Percentiles rank a stretch among this genome's conserved stretches.
These are phyloP conservation scores for Poicephalus gulielmi DNA, from an alignment of 2,113 vertebrate species.

Conservation along the genomic window DNA sequence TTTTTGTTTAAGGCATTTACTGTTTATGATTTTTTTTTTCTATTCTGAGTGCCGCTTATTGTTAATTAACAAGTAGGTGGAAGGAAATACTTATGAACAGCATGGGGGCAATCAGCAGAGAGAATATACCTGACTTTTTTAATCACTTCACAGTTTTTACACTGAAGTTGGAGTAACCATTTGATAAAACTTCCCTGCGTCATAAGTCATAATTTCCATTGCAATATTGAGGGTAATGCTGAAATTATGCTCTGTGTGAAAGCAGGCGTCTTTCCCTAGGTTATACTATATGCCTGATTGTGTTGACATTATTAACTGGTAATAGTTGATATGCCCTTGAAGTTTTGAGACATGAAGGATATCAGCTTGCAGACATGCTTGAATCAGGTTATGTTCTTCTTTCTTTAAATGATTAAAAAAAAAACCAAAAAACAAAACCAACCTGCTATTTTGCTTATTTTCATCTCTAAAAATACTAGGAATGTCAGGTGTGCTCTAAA, in stretches of 20 bases:
- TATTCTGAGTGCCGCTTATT: neutral
- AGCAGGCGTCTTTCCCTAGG: neutral
- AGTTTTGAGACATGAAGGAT: neutral
- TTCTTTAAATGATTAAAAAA: neutral
- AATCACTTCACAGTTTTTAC: neutral
- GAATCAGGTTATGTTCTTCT: neutral
- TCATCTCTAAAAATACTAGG: neutral
- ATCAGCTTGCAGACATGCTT: neutral
- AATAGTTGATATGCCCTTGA: neutral
- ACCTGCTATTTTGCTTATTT: neutral
- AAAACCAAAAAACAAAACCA: neutral
- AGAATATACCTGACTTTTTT: neutral
- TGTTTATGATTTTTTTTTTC: neutral
- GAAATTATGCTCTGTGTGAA: neutral
- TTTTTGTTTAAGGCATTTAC: neutral
- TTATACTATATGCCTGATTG: neutral
- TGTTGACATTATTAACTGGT: neutral
- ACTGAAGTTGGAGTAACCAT: neutral
- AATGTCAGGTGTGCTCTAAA: neutral
- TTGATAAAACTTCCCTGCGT: neutral
- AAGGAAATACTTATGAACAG: neutral
- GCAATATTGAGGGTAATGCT: neutral
- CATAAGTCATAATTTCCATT: neutral
- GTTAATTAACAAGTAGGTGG: neutral
- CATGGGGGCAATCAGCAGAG: neutral